Evolutionary conservation across 2,888 invertebrate species (phyloP).

Genomic region (Choreutis nemorana): DNA sequence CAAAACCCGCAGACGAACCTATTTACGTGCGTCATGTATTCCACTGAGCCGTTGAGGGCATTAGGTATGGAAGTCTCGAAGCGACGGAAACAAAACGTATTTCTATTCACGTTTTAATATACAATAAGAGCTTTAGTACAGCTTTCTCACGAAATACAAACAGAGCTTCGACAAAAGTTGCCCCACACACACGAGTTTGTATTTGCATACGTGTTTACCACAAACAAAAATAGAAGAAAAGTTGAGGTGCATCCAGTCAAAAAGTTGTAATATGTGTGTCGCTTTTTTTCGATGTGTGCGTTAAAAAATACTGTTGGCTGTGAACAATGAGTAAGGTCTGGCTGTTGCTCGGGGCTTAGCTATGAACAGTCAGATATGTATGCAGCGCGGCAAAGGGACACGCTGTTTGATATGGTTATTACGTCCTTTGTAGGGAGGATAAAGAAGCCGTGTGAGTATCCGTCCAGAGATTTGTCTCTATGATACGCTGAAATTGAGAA

Average conservation of each 20-base stretch:
- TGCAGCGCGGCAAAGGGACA: constrained; percentile 58
- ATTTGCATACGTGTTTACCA: no score
- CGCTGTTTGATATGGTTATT: constrained; percentile 65
- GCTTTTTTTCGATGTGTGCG: no score
- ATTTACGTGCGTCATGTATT: constrained; percentile 2
- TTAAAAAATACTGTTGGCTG: no score
- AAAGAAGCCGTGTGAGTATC: constrained; percentile 46
- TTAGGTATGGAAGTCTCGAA: constrained; percentile 45
- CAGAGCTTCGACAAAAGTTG: no score
- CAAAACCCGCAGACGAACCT: constrained; percentile 8
- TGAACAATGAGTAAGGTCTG: constrained; percentile 30
- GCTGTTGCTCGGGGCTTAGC: constrained; percentile 26
- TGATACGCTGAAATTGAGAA: constrained; percentile 59
- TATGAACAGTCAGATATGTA: no score
- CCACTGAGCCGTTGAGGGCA: constrained; percentile 16
- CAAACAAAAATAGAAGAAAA: no score
- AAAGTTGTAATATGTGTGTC: no score
- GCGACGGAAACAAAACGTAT: constrained; percentile 54
- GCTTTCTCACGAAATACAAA: no score
- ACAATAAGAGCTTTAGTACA: no score
- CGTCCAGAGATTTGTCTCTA: constrained; percentile 51
- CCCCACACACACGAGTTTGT: no score
- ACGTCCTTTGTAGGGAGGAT: constrained; percentile 57
- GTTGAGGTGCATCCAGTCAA: no score
- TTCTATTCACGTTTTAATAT: constrained; percentile 52